phyloP scores from a whole-genome alignment of 2,888 invertebrate species.

The Acleris literana region DNA sequence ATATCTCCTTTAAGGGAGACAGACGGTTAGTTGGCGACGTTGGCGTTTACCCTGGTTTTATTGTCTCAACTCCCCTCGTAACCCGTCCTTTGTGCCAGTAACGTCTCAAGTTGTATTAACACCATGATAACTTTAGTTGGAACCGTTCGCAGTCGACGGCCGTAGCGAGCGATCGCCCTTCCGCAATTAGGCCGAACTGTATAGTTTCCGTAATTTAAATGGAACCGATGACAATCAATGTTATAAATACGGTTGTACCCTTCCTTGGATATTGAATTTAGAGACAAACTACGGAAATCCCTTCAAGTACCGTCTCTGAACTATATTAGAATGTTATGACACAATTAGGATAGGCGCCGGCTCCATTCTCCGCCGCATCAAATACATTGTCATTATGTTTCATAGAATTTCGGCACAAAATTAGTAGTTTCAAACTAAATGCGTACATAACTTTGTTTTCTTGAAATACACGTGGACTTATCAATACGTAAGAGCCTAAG shows the following conservation, averaged over 20 bases:
- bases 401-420: background rate
- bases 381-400: constrained; percentile 9
- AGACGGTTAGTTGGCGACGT: constrained; percentile 76
- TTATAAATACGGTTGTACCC: constrained; percentile 64
- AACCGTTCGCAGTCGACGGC: constrained; percentile 47
- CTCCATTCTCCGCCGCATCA: constrained; percentile 20
- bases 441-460: too few relatives aligned
- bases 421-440: background rate
- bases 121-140: constrained; percentile 71
- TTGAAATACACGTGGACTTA: too few relatives aligned
- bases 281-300: constrained; percentile 69
- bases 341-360: constrained; percentile 59
- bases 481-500: too few relatives aligned
- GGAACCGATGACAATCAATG: constrained; percentile 60
- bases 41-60: constrained; percentile 80
- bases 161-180: constrained; percentile 55
- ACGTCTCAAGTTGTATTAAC: constrained; percentile 77
- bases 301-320: constrained; percentile 53
- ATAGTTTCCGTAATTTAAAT: constrained; percentile 77
- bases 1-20: constrained; percentile 62
- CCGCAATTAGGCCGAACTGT: constrained; percentile 66
- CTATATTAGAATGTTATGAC: constrained; percentile 65
- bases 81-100: constrained; percentile 72
- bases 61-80: constrained; percentile 72
- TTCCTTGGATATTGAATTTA: constrained; percentile 75